Base-by-base conservation (phyloP, 2,797 vertebrate genomes). In the Tapera naevia region DNA sequence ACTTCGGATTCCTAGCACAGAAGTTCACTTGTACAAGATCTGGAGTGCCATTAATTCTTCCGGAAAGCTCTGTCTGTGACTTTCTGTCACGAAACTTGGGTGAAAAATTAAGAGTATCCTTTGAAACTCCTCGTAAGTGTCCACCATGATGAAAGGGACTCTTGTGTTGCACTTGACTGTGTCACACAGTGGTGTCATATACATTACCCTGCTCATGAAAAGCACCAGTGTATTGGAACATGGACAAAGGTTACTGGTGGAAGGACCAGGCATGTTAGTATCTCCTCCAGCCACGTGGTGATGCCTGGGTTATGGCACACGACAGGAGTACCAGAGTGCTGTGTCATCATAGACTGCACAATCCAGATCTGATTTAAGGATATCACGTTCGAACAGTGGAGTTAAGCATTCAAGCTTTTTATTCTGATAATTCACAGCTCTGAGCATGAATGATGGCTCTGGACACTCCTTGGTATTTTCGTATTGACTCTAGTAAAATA, bases 291-390 rank as follows among this genome's bases (percentile, higher is more conserved):
- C 73, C 45, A 9, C 3, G 0, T 19, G 65, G 27, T 43, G 67
- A 1, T 56, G 33, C 23, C 50, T 24, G 48, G 62, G 8, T 11
- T 54, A 19, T 53, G 67, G 76, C 4, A 5, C 2, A 0, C 2
- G 2, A 2, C n/a, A 21, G 39, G 9, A 67, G 13, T 8, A 16
- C 3, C 15, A 14, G 66, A 35, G 21, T 17, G 11, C 30, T 48
- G 3, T 0, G 1, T 61, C 8, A 6, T 32, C 48, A 30, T 3
- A 24, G 60, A 46, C 8, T 8, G 5, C 3, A 5, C 25, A 32
- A 6, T 17, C n/a, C 53, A 28, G n/a, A 3, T 30, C 46, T 65
- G 71, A 25, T n/a, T 17, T 54, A 27, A 35, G 53, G 53, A 9
- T 7, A 15, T 28, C 14, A 7, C 1, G 0, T 58, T 79, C 21